Base-by-base conservation (phyloP, 2,797 vertebrate genomes). In the Protosalanx chinensis region DNA sequence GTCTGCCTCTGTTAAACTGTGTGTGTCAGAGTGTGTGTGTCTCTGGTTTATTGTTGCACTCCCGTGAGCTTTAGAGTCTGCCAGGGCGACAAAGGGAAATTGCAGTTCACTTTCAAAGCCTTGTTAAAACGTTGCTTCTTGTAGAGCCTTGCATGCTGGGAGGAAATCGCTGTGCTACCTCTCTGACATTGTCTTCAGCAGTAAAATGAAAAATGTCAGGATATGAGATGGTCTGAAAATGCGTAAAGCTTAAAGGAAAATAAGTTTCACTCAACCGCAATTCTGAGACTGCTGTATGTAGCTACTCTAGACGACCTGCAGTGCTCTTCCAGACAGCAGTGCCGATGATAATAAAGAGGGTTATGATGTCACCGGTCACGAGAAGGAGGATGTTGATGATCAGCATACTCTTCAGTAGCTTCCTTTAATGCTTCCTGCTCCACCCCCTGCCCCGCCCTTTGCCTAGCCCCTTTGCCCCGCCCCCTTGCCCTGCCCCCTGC, bases 71-170 rank as follows among this genome's bases (percentile, higher is more conserved):
- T 75, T 32, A 66, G 37, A 61, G 41, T 72, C 33, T 59, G 29
- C 66, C 75, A 71, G 8, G 27, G 29, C 65, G 53, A 64, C 1
- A 4, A 61, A 23, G 37, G 61, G 67, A 23, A 66, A 57, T 69
- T 72, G 60, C 60, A 57, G 59, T 67, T 72, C 67, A 70, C 61
- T 72, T 75, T 75, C 20, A 70, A 57, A 58, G 46, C 53, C 35
- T 58, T 64, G 41, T 66, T 66, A 51, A 33, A 71, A 41, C 56
- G n/a, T 10, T n/a, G 6, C 70, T 13, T 30, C n/a, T 0, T 64
- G 58, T 53, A n/a, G 5, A 16, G 61, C 46, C 30, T 4, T 41
- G 37, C 51, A 3, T 67, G 23, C 62, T 53, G 29, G 46, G 10
- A 41, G 72, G 60, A 68, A 56, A 56, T n/a, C 46, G 8, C 51